Base-by-base conservation (phyloP, 2,113 vertebrate genomes). In the Xiphophorus couchianus region DNA sequence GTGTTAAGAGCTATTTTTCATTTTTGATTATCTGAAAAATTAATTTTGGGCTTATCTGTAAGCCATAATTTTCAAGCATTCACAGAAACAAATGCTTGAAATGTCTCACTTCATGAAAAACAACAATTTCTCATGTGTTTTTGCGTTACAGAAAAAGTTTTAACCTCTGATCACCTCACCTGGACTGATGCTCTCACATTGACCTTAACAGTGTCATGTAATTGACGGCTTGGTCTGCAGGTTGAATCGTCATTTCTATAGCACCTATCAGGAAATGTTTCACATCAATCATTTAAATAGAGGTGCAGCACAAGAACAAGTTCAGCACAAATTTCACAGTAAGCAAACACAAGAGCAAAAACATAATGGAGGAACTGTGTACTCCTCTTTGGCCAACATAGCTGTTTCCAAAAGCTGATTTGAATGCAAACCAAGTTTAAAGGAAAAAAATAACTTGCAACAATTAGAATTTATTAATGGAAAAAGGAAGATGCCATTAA, bases 221-320 rank as follows among this genome's bases (percentile, higher is more conserved):
- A 31, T 5, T 5, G 31, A 31, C 4, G 6, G 0, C 1, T 8
- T 1, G 0, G 0, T 6, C 0, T 15, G 19, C 93, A 93, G 1
- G 0, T 61, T 5, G 0, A 0, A 63, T 88, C 84, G 0, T 0
- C 19, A 0, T 81, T 11, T 0, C 89, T 90, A 63, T 71, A 92
- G 71, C 90, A 92, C 1, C 91, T 93, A 13, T 3, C 11, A 73
- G 85, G 15, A 86, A 27, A 90, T 13, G 33, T 65, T 70, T 51
- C n/a, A 64, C 61, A 77, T 28, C 15, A 28, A 5, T 37, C 13
- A 69, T 1, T n/a, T 29, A 58, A 44, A 13, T 0, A 39, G 27
- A 14, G 30, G 65, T 0, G 10, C 25, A 67, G 5, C 27, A 25
- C 0, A 29, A 29, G 4, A 35, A 37, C 48, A 25, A 7, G 6